A percentile compares a stretch with the other conserved stretches of the same genome.
These are phyloP conservation scores for Alviniconcha strummeri DNA, from an alignment of 2,888 invertebrate genomes.

Conservation along the genomic window DNA sequence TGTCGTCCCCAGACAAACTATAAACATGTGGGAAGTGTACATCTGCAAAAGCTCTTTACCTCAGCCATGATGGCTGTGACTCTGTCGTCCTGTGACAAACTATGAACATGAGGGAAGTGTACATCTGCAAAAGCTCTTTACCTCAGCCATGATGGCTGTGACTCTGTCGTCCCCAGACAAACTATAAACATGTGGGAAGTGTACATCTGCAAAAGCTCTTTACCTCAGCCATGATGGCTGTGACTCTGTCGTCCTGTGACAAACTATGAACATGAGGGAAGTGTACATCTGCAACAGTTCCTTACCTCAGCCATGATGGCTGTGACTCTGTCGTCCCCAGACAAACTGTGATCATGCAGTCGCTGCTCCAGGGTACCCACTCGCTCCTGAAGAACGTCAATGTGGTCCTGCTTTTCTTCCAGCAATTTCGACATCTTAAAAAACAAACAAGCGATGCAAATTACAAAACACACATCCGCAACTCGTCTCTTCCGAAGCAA, in stretches of 20 bases:
- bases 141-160: slow-evolving; percentile 63
- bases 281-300: not conserved
- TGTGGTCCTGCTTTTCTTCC: slow-evolving; percentile 75
- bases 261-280: too few relatives aligned
- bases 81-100: too few relatives aligned
- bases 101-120: too few relatives aligned
- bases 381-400: slow-evolving; percentile 82
- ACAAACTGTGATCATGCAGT: slow-evolving; percentile 61
- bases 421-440: slow-evolving; percentile 56
- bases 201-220: too few relatives aligned
- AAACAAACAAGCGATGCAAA: too few relatives aligned
- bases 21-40: too few relatives aligned
- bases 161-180: slow-evolving; percentile 66
- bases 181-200: slow-evolving; percentile 58
- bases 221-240: too few relatives aligned
- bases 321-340: slow-evolving; percentile 63
- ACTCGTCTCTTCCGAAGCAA: too few relatives aligned
- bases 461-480: too few relatives aligned
- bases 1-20: slow-evolving; percentile 65
- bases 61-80: too few relatives aligned
- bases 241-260: too few relatives aligned
- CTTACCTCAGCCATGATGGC: slow-evolving; percentile 64
- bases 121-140: slow-evolving; percentile 31
- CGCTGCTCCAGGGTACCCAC: slow-evolving; percentile 78
- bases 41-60: too few relatives aligned